These are phyloP conservation scores for Coleophora deauratella DNA, from an alignment of 2,888 invertebrate species.

Conservation along the genomic window DNA sequence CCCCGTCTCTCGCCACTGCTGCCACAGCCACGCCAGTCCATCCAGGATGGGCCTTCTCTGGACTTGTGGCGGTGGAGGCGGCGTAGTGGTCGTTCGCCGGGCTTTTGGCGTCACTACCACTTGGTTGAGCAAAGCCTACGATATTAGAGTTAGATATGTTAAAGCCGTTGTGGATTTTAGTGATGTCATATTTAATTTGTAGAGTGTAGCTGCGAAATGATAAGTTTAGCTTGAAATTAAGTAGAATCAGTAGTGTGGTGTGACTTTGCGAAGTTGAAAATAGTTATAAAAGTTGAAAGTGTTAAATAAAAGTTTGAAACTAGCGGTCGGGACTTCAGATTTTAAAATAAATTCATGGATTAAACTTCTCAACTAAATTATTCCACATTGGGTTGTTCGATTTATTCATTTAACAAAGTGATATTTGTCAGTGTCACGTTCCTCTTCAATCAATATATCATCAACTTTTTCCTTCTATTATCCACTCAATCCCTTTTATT, in stretches of 20 bases:
- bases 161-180: background rate
- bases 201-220: background rate
- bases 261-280: too few species aligned
- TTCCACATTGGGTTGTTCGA: too few species aligned
- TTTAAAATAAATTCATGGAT: too few species aligned
- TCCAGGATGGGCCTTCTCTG: slow-evolving; percentile 67
- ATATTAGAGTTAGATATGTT: slow-evolving; percentile 39
- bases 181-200: too few species aligned
- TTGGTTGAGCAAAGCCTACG: slow-evolving; percentile 73
- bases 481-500: slow-evolving; percentile 76
- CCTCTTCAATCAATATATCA: too few species aligned
- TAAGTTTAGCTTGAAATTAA: background rate
- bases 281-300: too few species aligned
- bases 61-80: slow-evolving; percentile 53
- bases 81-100: slow-evolving; percentile 50
- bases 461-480: too few species aligned
- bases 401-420: too few species aligned
- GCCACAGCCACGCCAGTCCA: slow-evolving; percentile 75
- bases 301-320: too few species aligned
- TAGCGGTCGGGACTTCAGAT: too few species aligned
- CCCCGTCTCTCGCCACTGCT: slow-evolving; percentile 72
- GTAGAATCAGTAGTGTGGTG: background rate
- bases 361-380: too few species aligned
- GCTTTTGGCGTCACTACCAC: slow-evolving; percentile 72
- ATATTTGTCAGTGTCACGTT: too few species aligned